Evolutionary conservation across 2,113 vertebrate genomes (phyloP), one percentile per base, ranked within the genome.

Genomic region (Azemiops feae): DNA sequence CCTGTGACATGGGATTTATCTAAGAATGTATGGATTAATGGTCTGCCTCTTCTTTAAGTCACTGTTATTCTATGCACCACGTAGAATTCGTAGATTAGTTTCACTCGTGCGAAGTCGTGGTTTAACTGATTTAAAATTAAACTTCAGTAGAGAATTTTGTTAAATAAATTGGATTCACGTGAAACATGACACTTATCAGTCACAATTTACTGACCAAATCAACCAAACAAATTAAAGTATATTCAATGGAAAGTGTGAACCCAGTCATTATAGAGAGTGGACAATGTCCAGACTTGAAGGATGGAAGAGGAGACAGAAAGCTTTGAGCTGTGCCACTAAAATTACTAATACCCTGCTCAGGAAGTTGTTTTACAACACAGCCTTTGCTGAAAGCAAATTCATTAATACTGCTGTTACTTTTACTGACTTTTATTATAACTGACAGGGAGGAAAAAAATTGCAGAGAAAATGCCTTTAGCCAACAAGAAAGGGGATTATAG

Each of bases 401-500:
- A 58, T 89, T 85, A 85, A 92, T 23, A 25, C 27, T 25, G 88
- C n/a, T 57, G 53, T 57, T 58, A 50, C 88, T 85, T 92, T 85
- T 52, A 87, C 87, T 92, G 87, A n/a, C 30, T 43, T 89, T 92
- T 81, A 23, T 53, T 87, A 89, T 60, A 89, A 85, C 30, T 57
- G 88, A 58, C 88, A 92, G 69, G 39, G n/a, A 47, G 45, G 18
- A 60, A 34, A 47, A 81, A 22, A 85, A 39, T 30, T 57, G 53
- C 69, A 57, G 53, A 89, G 60, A 92, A 92, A 89, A 89, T 57
- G 88, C 92, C 88, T 58, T 85, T 58, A 85, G 39, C 53, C 27
- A 89, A 85, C 92, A 89, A 50, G 53, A 85, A 85, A 85, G 53
- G 20, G 64, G 87, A 89, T 92, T 92, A 89, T 89, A 89, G 58